Conservation (phyloP, 2,113 vertebrate species). For the Ariopsis seemanni region DNA sequence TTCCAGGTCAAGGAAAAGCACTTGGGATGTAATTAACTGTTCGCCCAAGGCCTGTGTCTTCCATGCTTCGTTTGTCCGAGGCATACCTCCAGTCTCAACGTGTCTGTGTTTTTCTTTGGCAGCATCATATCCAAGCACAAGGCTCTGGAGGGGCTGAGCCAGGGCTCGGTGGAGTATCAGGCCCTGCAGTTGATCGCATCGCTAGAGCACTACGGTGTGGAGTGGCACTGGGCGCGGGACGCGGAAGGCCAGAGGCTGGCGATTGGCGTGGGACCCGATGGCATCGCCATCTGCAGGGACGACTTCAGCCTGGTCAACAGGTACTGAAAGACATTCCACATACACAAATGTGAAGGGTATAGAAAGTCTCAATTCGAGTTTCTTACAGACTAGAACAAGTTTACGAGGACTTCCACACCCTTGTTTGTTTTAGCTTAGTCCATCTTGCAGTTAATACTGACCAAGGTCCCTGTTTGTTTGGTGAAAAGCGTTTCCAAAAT, state of each 20-base stretch:
- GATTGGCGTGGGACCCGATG: conserved; percentile 93
- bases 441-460: not conserved
- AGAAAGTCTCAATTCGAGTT: not conserved
- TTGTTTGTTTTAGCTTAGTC: no score
- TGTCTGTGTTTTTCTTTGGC: conserved; percentile 18
- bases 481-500: not conserved
- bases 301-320: conserved; percentile 90
- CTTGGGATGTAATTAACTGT: no score
- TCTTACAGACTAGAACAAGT: not conserved
- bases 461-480: not conserved
- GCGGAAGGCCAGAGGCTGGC: conserved; percentile 84
- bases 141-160: conserved; percentile 83
- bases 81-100: not conserved
- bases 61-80: not conserved
- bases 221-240: conserved; percentile 93
- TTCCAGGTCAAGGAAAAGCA: no score
- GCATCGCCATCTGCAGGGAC: conserved; percentile 90
- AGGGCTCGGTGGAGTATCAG: conserved; percentile 89
- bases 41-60: no score
- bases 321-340: conserved; percentile 61
- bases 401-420: not conserved
- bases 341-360: no score
- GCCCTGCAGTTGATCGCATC: conserved; percentile 88
- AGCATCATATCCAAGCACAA: conserved; percentile 90
- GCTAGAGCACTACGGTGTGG: conserved; percentile 92